Evolutionary conservation across 2,888 invertebrate species (phyloP), one percentile per base, ranked within the genome.

Genomic region (Drosophila cracens): DNA sequence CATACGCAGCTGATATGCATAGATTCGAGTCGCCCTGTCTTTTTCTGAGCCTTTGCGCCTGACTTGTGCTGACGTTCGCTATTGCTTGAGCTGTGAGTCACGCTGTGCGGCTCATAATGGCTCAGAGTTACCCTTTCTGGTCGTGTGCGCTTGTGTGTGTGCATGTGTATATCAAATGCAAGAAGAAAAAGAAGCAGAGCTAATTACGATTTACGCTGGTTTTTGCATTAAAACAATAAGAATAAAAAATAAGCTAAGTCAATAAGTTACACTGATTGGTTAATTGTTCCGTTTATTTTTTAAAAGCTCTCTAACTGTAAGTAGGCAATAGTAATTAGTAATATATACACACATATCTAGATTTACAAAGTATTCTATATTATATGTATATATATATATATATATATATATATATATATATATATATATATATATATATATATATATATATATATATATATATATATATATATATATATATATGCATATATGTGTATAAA

Each of bases 201-300:
- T 53, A 29, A 56, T 8, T 48, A 43, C 25, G 25, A 36, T 52
- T 53, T 29, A 29, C 46, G 43, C 54, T 59, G 5, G 51, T 33
- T 59, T 51, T 59, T 51, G 29, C 46, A 57, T 59, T 54, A 38
- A 36, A 43, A 18, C 27, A 38, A 38, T 38, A 46, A 16, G 43
- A 21, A 27, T 7, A 56, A n/a, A 27, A 38, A 46, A 33, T 62
- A 52, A 60, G 40, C 51, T 61, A 64, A 63, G 57, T 77, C 57
- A 64, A 63, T 76, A 72, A 46, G 49, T 64, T 63, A 67, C 46
- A 51, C 62, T 59, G 65, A 75, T 78, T 75, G 77, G 77, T 75
- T 79, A 79, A 79, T 65, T 75, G 78, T 78, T 78, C 76, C 78
- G 76, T 64, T 71, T 64, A 67, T 52, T 59, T 56, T 71, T 74